These are phyloP conservation scores for Koerneria pararmatus DNA, from an alignment of 2,888 invertebrate species.

Conservation along the genomic window DNA sequence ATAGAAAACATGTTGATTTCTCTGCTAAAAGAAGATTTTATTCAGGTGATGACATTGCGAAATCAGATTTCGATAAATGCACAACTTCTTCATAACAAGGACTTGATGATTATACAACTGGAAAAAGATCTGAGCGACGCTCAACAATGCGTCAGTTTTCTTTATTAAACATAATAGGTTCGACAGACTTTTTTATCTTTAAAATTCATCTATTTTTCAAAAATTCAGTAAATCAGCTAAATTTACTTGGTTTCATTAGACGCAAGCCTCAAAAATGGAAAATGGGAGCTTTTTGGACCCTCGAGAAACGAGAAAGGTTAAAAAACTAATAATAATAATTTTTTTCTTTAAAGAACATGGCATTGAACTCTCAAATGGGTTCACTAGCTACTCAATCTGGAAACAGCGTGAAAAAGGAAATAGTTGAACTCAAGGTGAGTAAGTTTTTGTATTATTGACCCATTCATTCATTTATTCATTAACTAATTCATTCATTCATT, in stretches of 20 bases:
- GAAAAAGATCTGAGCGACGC: conserved; percentile 41
- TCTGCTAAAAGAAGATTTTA: neutral
- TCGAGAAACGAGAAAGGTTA: too few species aligned
- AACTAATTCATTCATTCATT: conserved; percentile 2
- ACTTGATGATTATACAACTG: conserved; percentile 30
- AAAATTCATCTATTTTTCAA: too few species aligned
- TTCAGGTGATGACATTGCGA: conserved; percentile 21
- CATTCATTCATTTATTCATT: too few species aligned
- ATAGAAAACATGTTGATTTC: neutral
- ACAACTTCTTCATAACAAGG: conserved; percentile 20
- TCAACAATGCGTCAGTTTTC: conserved; percentile 36
- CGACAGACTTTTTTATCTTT: too few species aligned
- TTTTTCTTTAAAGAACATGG: neutral
- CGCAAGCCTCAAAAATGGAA: too few species aligned
- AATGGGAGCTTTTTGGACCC: too few species aligned
- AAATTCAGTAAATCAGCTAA: too few species aligned
- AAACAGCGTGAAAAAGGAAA: too few species aligned
- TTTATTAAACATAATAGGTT: too few species aligned
- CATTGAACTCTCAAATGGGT: neutral
- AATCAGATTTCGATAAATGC: conserved; percentile 22
- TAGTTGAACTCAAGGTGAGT: too few species aligned
- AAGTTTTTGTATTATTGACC: too few species aligned
- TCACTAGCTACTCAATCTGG: neutral
- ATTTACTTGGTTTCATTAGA: too few species aligned
- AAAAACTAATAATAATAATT: neutral